Evolutionary conservation across 1,140 invertebrate species (phyloP).

Genomic region (Rhagoletis zephyria): DNA sequence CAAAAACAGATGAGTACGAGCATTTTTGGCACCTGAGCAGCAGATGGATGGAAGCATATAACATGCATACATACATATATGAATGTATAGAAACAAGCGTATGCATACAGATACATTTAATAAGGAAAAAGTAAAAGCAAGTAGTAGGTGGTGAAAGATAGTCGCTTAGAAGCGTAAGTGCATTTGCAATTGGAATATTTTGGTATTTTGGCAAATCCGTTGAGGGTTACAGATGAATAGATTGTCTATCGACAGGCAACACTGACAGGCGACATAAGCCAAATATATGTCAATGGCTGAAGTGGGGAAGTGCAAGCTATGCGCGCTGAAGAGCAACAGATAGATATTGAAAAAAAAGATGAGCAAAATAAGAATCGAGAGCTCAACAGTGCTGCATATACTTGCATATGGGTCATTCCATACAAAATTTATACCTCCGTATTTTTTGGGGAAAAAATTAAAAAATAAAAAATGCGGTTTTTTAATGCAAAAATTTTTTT

Average conservation of each 20-base stretch:
- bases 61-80: not conserved
- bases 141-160: no score
- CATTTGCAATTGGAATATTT: conserved; percentile 32
- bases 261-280: conserved; percentile 46
- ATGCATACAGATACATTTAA: not conserved
- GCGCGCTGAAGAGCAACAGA: not conserved
- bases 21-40: not conserved
- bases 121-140: no score
- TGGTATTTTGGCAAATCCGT: conserved; percentile 35
- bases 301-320: not conserved
- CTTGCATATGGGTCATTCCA: no score
- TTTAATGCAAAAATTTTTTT: not conserved
- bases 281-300: conserved; percentile 33
- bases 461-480: no score
- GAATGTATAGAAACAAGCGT: not conserved
- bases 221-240: conserved; percentile 39
- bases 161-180: not conserved
- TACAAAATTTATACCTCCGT: no score
- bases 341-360: not conserved
- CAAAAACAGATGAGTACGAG: conserved; percentile 23
- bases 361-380: not conserved
- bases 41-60: not conserved
- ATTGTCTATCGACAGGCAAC: conserved; percentile 44
- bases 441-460: no score
- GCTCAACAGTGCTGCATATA: not conserved